Percentiles rank a stretch among this genome's conserved stretches.
phyloP scores from a whole-genome alignment of 2,888 invertebrate genomes.

The Drosophila infuscata region DNA sequence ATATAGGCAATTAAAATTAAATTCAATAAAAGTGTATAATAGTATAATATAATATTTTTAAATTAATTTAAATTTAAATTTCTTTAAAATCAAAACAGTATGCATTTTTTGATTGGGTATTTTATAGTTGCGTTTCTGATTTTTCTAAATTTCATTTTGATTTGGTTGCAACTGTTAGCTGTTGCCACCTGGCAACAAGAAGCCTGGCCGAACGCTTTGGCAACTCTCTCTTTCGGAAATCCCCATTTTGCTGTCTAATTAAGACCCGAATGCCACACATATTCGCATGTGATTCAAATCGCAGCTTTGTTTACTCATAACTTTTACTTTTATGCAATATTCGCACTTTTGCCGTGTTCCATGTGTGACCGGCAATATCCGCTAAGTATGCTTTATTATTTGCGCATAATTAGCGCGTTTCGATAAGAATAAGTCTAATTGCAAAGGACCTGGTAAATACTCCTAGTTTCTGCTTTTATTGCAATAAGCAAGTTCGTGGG shows the following conservation, averaged over 20 bases:
- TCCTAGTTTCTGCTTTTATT: conserved; percentile 43
- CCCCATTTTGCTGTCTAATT: conserved; percentile 54
- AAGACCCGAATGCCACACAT: conserved; percentile 43
- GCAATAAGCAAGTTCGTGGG: conserved; percentile 37
- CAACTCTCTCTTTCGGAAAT: conserved; percentile 40
- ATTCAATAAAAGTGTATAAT: not conserved
- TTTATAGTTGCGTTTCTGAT: not conserved
- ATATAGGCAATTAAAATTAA: not conserved
- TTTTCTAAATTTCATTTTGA: not conserved
- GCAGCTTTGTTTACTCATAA: conserved; percentile 41
- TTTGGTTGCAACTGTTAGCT: conserved; percentile 10
- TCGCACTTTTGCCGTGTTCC: conserved; percentile 54
- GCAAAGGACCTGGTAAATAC: conserved; percentile 22
- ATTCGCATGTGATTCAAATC: conserved; percentile 28
- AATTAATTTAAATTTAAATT: not conserved
- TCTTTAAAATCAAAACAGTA: not conserved
- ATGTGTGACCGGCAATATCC: conserved; percentile 33
- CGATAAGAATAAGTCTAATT: conserved; percentile 56
- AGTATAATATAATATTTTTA: not conserved
- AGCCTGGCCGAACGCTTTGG: conserved; percentile 22
- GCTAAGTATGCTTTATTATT: conserved; percentile 58
- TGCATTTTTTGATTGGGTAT: conserved; percentile 2
- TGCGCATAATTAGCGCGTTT: conserved; percentile 74
- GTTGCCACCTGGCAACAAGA: conserved; percentile 37
- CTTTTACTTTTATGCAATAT: conserved; percentile 51